Evolutionary conservation across 2,113 vertebrate genomes (phyloP).

Genomic region (Megaceryle maxima): DNA sequence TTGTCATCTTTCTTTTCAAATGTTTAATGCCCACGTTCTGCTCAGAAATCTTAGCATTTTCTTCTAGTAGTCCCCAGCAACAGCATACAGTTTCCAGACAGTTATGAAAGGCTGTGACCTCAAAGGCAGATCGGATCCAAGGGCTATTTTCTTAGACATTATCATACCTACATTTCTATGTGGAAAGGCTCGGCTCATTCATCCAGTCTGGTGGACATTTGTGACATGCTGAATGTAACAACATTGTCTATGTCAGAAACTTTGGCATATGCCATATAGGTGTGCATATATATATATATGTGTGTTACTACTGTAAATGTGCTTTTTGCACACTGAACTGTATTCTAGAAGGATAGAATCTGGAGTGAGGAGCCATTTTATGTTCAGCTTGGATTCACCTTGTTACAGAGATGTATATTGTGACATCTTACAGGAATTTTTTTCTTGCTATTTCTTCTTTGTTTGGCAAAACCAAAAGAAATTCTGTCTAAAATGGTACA

Average conservation of each 20-base stretch:
- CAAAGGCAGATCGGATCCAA: not conserved
- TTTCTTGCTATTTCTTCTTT: not conserved
- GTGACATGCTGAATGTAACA: not conserved
- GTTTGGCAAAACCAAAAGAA: not conserved
- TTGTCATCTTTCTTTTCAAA: not conserved
- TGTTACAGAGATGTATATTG: not conserved
- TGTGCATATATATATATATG: not conserved
- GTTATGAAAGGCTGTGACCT: not conserved
- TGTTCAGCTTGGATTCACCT: not conserved
- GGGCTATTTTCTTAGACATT: not conserved
- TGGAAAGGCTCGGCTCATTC: not conserved
- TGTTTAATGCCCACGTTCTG: not conserved
- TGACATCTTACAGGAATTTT: not conserved
- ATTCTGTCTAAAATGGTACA: not conserved
- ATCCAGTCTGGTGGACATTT: not conserved
- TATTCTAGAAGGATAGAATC: not conserved
- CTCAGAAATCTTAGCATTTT: not conserved
- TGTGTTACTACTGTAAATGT: not conserved
- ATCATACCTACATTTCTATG: not conserved
- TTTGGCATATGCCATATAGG: not conserved
- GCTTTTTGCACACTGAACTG: not conserved
- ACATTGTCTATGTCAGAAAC: not conserved
- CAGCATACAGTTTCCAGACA: not conserved
- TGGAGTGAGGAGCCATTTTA: not conserved
- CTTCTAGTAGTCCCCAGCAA: not conserved